phyloP scores from a whole-genome alignment of 2,113 vertebrate species.

The Ptyas mucosa region DNA sequence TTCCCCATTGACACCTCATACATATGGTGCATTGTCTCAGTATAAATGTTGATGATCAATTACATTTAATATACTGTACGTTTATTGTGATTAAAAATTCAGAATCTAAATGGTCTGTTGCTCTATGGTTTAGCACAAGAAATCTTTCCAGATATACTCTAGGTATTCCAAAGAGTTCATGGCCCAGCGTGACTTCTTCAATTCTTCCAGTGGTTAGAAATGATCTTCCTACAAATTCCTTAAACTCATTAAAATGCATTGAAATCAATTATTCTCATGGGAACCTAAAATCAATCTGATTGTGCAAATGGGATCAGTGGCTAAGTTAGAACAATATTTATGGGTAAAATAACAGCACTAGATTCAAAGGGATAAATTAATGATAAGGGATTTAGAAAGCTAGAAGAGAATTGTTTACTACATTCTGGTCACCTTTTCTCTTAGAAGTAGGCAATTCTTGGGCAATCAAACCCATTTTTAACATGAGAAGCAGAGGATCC shows the following conservation, averaged over 20 bases:
- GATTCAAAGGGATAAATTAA: neutral
- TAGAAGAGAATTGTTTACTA: neutral
- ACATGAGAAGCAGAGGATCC: neutral
- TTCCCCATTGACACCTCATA: neutral
- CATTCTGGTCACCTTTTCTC: neutral
- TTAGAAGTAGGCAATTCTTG: neutral
- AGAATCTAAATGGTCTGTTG: neutral
- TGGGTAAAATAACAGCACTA: neutral
- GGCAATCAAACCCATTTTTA: neutral
- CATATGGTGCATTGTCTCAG: neutral
- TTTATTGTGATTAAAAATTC: neutral
- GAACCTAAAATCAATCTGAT: neutral
- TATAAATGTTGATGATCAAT: neutral
- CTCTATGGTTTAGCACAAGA: neutral
- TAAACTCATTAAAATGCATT: neutral
- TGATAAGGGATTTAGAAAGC: neutral
- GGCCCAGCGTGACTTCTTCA: neutral
- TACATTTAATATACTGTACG: neutral
- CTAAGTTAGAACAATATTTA: neutral
- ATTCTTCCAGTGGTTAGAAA: neutral
- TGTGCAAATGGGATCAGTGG: neutral
- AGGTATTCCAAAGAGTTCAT: neutral
- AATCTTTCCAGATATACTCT: neutral
- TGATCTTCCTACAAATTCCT: neutral
- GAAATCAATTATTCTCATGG: neutral